Base-by-base conservation (phyloP, 2,113 vertebrate species). In the Sinocyclocheilus maitianheensis region DNA sequence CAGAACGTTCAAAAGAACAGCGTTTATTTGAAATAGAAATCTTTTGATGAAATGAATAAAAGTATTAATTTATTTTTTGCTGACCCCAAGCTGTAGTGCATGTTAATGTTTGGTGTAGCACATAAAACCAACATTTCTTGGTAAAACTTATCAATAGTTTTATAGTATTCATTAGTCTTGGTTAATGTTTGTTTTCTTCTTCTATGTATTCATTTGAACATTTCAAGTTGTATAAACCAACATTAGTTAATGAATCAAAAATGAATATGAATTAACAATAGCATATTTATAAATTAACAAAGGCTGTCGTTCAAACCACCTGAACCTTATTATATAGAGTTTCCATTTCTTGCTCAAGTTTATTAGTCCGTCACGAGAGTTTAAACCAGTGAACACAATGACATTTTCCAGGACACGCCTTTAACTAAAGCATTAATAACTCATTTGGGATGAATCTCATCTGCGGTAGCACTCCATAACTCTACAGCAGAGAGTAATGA, bases 401-500 rank as follows among this genome's bases (percentile, higher is more conserved):
- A 5, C 37, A 37, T 37, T 37, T 37, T 37, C 3, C 1, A 71
- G 67, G 18, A 71, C 34, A 71, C 30, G 9, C 16, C 14, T 4
- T 18, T 71, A 34, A 55, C 26, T 34, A 40, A 79, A 79, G 20
- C 30, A 37, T 79, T 60, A 79, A 22, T 37, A 40, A 58, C 60
- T 34, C n/a, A 79, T 40, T 60, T 79, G 34, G 8, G 1, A 58
- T 53, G 48, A 24, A 22, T 60, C 16, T 0, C 60, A 7, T n/a
- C 30, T 37, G 30, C 20, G 20, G 77, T 79, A 40, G 53, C 20
- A n/a, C 55, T 40, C 34, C 30, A 79, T 79, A n/a, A 79, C 77
- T 26, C 60, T 79, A 40, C 11, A 5, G 55, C 53, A 8, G 10
- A 37, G 18, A n/a, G 55, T 79, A 79, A 62, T 60, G 16, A 60